These are phyloP conservation scores for Falco naumanni DNA, from an alignment of 2,797 vertebrate genomes.

Conservation along the genomic window DNA sequence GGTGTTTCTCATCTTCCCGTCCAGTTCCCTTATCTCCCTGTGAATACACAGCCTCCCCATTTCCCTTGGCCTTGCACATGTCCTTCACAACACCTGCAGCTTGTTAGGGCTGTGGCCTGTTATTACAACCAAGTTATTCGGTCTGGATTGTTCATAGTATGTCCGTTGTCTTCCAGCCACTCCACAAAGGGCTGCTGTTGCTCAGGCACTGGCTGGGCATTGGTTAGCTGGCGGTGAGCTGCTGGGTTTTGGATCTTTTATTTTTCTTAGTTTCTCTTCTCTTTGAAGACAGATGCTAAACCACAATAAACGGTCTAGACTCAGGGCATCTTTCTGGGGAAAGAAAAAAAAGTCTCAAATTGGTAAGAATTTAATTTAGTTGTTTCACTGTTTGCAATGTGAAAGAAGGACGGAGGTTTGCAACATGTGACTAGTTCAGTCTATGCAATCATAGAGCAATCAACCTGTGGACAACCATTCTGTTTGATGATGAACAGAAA, in stretches of 20 bases:
- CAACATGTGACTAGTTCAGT: neutral
- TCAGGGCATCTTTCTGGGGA: neutral
- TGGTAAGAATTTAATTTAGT: neutral
- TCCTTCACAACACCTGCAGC: too few species aligned
- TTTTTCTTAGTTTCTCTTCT: neutral
- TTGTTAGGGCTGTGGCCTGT: too few species aligned
- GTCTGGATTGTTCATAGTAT: too few species aligned
- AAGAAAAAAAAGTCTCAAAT: neutral
- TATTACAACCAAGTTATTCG: too few species aligned
- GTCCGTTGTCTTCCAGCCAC: too few species aligned
- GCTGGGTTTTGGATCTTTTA: neutral
- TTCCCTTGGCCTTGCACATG: too few species aligned
- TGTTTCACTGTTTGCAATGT: neutral
- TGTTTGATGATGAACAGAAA: neutral
- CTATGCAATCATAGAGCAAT: neutral
- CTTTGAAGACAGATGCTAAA: neutral
- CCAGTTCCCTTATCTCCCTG: too few species aligned
- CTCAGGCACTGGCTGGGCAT: neutral
- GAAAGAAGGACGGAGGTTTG: neutral
- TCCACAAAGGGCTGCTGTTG: neutral
- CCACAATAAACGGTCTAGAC: neutral
- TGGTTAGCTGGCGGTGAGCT: fast-evolving
- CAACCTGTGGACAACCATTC: neutral
- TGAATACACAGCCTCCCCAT: too few species aligned
- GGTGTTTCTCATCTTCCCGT: too few species aligned